Evolutionary conservation across 2,797 vertebrate genomes (phyloP), one percentile per base, ranked within the genome.

Genomic region (Mus minutoides): DNA sequence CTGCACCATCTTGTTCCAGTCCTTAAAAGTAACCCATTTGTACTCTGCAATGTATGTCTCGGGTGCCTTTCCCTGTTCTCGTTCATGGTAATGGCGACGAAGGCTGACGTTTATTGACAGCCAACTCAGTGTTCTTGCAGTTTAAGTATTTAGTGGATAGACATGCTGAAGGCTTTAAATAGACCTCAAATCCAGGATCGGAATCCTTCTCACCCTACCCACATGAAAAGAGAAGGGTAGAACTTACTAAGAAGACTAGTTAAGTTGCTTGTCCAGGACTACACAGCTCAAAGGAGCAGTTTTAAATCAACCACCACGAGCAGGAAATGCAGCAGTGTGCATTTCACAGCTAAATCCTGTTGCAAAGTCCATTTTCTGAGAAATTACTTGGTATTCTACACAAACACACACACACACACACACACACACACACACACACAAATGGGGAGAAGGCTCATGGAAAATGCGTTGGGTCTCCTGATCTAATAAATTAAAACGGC

Each of bases 381-480:
- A 93, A 94, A 85, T 69, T 77, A 88, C 60, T 94, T 79, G 64
- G 8, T 87, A 86, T 94, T 92, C 76, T 52, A 91, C 40, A 73
- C 54, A 92, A 21, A 67, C 79, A 40, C 58, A 22, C 56, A 58
- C 21, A 58, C 58, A 58, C 58, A 58, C 21, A 58, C 58, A 58
- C 58, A 60, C 58, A 60, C 58, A 60, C 58, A 58, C 56, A 91
- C 40, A 71, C 58, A 92, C 24, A 67, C 79, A 43, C 76, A 87
- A 76, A 78, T n/a, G 11, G 34, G 37, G 46, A 71, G 37, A 96
- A 34, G 67, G 94, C 56, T 97, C 96, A 94, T 97, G 90, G 95
- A 97, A 96, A 97, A 97, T 97, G 77, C 95, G 96, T 97, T 90
- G 94, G 86, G 93, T 97, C 97, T 96, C 96, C 93, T 97, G 93